A percentile compares a stretch with the other conserved stretches of the same genome.
Evolutionary conservation across 1,140 invertebrate genomes (phyloP).

Genomic region (Brachionus asplanchnoidis): DNA sequence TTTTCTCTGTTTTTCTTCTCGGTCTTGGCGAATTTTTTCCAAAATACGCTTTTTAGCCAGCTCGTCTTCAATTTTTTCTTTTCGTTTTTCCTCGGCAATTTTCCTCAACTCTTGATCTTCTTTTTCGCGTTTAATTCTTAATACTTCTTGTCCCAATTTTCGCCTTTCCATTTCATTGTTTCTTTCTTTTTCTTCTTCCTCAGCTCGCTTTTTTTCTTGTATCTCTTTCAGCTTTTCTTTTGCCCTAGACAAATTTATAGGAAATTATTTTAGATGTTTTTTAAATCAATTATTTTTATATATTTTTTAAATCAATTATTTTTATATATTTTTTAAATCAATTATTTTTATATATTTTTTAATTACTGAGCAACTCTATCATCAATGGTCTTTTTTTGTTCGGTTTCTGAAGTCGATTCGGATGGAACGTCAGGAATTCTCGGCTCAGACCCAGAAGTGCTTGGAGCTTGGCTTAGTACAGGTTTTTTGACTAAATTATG

Average conservation of each 20-base stretch:
- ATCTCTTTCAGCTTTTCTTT: constrained; percentile 31
- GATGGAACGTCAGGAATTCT: not conserved
- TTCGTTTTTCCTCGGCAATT: constrained; percentile 63
- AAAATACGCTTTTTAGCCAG: constrained; percentile 66
- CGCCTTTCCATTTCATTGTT: constrained; percentile 68
- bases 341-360: no score
- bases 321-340: not conserved
- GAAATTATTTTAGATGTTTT: no score
- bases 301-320: not conserved
- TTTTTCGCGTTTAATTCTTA: constrained; percentile 66
- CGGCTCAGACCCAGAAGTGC: not conserved
- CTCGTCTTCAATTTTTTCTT: constrained; percentile 67
- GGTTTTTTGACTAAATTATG: not conserved
- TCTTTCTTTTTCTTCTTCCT: constrained; percentile 58
- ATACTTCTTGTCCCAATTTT: constrained; percentile 66
- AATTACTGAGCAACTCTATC: constrained; percentile 29
- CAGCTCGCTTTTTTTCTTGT: constrained; percentile 20
- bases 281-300: not conserved
- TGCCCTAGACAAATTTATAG: not conserved
- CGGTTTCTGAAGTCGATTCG: not conserved
- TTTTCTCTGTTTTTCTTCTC: constrained; percentile 51
- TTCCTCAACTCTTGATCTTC: constrained; percentile 71
- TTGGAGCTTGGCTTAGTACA: not conserved
- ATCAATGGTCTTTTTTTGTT: not conserved
- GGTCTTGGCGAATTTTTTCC: constrained; percentile 71